These are phyloP conservation scores for Drosophila nigrodunni DNA, from an alignment of 1,140 invertebrate genomes.

Conservation along the genomic window DNA sequence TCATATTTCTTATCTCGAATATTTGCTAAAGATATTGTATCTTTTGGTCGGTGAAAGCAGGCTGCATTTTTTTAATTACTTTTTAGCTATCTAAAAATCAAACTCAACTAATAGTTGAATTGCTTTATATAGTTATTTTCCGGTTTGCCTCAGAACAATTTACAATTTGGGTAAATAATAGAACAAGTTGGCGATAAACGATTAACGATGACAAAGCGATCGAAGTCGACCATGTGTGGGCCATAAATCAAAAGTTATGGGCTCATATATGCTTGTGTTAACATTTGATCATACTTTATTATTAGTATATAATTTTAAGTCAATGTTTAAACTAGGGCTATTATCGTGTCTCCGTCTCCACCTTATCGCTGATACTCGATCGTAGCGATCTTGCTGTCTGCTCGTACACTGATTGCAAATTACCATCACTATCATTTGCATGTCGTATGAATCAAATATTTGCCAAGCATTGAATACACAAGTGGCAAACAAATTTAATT, in stretches of 20 bases:
- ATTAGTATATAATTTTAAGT: constrained; percentile 50
- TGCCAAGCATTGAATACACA: constrained; percentile 30
- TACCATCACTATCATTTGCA: constrained; percentile 50
- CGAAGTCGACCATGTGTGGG: constrained; percentile 52
- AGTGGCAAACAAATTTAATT: constrained; percentile 15
- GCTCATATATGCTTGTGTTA: constrained; percentile 40
- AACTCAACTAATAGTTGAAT: too few relatives aligned
- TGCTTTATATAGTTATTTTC: background rate
- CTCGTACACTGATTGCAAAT: constrained; percentile 11
- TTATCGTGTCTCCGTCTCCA: constrained; percentile 6
- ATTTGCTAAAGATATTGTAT: too few relatives aligned
- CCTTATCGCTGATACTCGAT: constrained; percentile 12
- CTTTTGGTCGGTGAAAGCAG: too few relatives aligned
- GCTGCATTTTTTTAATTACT: too few relatives aligned
- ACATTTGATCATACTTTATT: constrained; percentile 77
- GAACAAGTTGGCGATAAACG: constrained; percentile 46
- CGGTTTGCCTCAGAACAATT: constrained; percentile 52
- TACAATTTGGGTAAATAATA: constrained; percentile 64
- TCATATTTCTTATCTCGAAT: too few relatives aligned
- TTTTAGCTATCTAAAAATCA: too few relatives aligned
- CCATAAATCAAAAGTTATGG: constrained; percentile 61
- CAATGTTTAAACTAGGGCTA: constrained; percentile 30
- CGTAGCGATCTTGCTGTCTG: constrained; percentile 4
- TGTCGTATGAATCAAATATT: constrained; percentile 65
- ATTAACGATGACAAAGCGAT: constrained; percentile 62